Evolutionary conservation across 2,888 invertebrate genomes (phyloP).

Genomic region (Lamproptera curius): DNA sequence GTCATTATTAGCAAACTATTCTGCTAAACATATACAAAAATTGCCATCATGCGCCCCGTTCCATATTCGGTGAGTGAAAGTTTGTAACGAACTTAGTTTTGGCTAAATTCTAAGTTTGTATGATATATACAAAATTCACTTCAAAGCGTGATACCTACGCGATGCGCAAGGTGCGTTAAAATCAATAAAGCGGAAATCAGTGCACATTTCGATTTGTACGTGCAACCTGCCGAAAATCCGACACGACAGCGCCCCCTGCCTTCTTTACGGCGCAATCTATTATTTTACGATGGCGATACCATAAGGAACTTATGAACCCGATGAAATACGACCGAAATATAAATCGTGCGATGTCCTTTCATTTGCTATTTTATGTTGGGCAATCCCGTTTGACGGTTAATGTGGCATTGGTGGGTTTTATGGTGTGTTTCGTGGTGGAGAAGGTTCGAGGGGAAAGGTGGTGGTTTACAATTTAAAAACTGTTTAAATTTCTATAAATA

Average conservation of each 20-base stretch:
- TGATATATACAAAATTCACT: too few species aligned
- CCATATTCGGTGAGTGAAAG: too few species aligned
- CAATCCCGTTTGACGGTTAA: not conserved
- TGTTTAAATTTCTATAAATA: not conserved
- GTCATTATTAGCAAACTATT: too few species aligned
- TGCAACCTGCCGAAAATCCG: conserved; percentile 27
- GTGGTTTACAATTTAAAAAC: not conserved
- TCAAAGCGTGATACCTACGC: too few species aligned
- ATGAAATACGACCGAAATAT: conserved; percentile 13
- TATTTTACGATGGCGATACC: conserved; percentile 32
- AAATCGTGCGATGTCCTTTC: conserved; percentile 3
- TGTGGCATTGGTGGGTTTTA: not conserved
- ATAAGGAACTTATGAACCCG: conserved; percentile 24
- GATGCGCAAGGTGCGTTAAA: not conserved
- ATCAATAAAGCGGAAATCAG: conserved; percentile 31
- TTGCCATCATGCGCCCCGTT: too few species aligned
- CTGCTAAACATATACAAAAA: too few species aligned
- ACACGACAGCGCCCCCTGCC: conserved; percentile 23
- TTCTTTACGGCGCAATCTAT: conserved; percentile 32
- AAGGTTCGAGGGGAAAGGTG: not conserved
- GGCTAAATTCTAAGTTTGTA: too few species aligned
- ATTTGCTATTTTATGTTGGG: not conserved
- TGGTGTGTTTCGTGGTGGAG: not conserved
- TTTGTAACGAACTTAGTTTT: too few species aligned
- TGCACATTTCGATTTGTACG: conserved; percentile 38